Percentiles rank a stretch among this genome's conserved stretches.
phyloP scores from a whole-genome alignment of 92 coral and sea anemone species.

The Epizoanthus ramosus region DNA sequence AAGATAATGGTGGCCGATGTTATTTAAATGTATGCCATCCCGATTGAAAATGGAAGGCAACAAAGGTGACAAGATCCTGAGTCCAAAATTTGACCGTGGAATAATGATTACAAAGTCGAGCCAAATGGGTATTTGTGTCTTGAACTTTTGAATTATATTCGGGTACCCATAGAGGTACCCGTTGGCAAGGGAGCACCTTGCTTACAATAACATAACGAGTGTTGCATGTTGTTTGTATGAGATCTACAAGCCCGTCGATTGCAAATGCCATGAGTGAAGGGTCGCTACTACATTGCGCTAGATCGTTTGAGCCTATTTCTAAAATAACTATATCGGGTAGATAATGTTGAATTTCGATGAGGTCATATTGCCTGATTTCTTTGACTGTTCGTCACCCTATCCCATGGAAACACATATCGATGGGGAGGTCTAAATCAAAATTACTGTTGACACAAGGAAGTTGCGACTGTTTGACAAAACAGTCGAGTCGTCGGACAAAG shows the following conservation, averaged over 20 bases:
- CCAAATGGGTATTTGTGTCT: conserved; percentile 1
- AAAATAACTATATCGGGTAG: conserved; percentile 1
- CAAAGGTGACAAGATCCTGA: background rate
- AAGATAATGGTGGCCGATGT: conserved; percentile 13
- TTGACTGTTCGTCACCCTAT: conserved; percentile 18
- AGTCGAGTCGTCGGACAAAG: background rate
- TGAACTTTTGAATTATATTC: background rate
- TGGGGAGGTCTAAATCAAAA: background rate
- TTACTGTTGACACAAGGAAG: background rate
- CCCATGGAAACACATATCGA: background rate
- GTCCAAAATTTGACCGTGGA: no score
- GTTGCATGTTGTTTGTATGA: no score
- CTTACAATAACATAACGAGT: no score
- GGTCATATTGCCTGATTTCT: background rate
- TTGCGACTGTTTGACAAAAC: background rate
- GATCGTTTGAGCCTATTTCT: conserved; percentile 18
- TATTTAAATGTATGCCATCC: conserved; percentile 12
- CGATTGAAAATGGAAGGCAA: conserved; percentile 10
- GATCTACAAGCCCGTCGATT: no score
- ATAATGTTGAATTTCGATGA: background rate
- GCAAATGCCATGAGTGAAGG: no score
- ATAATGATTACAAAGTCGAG: background rate
- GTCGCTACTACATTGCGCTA: background rate
- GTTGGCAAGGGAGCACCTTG: background rate
- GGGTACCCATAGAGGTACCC: background rate